Percentiles rank a stretch among this genome's conserved stretches.
These are phyloP conservation scores for Cichladusa arquata DNA, from an alignment of 2,113 vertebrate genomes.

Conservation along the genomic window DNA sequence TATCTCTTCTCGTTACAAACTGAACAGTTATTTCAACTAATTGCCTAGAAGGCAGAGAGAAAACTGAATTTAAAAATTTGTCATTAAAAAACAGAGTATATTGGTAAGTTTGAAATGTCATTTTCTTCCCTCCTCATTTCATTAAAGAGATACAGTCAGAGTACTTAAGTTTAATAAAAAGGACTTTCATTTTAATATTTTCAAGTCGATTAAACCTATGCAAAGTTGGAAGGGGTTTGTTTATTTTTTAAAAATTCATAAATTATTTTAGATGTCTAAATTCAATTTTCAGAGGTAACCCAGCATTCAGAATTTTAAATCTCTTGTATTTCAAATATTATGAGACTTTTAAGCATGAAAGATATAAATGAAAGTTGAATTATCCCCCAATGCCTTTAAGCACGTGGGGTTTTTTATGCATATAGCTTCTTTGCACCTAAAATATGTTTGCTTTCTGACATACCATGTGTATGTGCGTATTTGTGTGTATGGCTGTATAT, in stretches of 20 bases:
- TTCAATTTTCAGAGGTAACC: not conserved
- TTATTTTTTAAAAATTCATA: not conserved
- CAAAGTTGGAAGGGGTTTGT: not conserved
- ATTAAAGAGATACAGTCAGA: not conserved
- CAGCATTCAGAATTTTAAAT: not conserved
- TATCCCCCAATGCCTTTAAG: not conserved
- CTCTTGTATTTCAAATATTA: not conserved
- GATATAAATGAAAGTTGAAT: not conserved
- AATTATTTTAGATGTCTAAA: not conserved
- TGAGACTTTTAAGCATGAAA: not conserved
- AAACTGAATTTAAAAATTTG: not conserved
- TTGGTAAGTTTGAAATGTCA: not conserved
- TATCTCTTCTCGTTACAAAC: not conserved
- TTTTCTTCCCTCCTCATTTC: not conserved
- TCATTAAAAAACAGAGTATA: not conserved
- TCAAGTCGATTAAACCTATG: not conserved
- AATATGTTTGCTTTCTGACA: not conserved
- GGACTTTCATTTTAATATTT: not conserved
- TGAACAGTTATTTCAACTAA: not conserved
- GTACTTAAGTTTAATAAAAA: not conserved
- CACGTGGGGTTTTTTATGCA: not conserved
- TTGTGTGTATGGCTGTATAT: not conserved
- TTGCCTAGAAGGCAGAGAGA: not conserved
- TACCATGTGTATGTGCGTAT: accelerated
- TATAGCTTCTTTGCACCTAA: not conserved